Base-by-base conservation (phyloP, 2,113 vertebrate species). In the Nothoprocta perdicaria region DNA sequence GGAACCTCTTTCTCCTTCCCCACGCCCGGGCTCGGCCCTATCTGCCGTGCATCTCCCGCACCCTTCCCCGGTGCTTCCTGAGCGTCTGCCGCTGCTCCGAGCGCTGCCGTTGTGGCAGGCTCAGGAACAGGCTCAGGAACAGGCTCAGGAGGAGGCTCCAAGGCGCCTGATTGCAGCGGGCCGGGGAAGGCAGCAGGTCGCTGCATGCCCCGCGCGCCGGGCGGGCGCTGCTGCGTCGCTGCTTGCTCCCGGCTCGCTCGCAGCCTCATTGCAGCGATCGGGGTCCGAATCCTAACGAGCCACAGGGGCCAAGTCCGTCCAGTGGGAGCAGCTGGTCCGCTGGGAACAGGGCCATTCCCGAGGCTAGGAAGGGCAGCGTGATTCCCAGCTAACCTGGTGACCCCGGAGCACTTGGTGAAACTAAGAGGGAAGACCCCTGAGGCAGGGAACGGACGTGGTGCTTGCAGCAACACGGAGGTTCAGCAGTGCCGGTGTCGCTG, bases 241-340 rank as follows among this genome's bases (percentile, higher is more conserved):
- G 46, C 46, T 48, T 8, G 46, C 46, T 45, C 45, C 15, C 15
- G 45, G 14, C 45, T 46, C 18, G 21, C 48, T 22, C 18, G 48
- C 48, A 48, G 48, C 48, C 48, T 23, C 48, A 10, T 23, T 62
- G 55, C n/a, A 23, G 18, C 35, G 10, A 2, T 29, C 6, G 46
- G 61, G n/a, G 43, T 57, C 55, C 16, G 38, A 27, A 24, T 35
- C 29, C 27, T 5, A n/a, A 53, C 27, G 29, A 7, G 35, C 43
- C 14, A 45, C 29, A 50, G 22, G 2, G 4, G 17, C 3, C 1
- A 7, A 66, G 12, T 38, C 43, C 55, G 4, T 41, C 40, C 65
- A 4, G 1, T 16, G 11, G 69, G 23, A 60, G 23, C 45, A 45
- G n/a, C 0, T 5, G 65, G 23, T 24, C 17, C 52, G 50, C 10